Evolutionary conservation across 2,888 invertebrate genomes (phyloP), one percentile per base, ranked within the genome.

Genomic region (Heliconius cydno): DNA sequence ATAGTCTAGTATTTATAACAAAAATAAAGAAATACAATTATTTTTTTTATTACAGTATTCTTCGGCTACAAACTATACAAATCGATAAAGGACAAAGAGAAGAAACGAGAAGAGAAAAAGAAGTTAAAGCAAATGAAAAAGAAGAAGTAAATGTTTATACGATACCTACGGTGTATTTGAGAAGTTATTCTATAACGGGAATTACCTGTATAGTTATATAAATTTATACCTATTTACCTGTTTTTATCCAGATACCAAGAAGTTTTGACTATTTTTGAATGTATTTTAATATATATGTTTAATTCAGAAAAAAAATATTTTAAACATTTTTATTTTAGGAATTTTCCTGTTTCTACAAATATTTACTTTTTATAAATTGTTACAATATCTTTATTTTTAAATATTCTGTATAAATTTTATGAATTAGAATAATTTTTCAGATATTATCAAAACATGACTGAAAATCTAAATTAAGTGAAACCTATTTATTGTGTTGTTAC

Each of bases 51-150:
- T 96, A 13, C 96, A 98, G 98, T 97, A 81, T 97, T 98, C 94
- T 98, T 98, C 92, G 97, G 97, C 82, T 98, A 97, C 95, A 98
- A 98, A 91, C 94, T 98, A 77, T 97, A 97, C 93, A 97, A 96
- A 91, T 97, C 97, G 78, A 94, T 98, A 84, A 96, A 96, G 85
- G 97, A 97, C 41, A 97, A 97, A 87, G 97, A 98, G 85, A 92
- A 95, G 81, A 97, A 96, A 86, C 96, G 96, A 84, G 97, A 98
- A 89, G 98, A 98, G 87, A 98, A 98, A 92, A 97, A 96, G 88
- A 97, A 97, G 88, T 94, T 96, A 80, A 98, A 98, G 89, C 97
- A 97, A 87, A 95, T 97, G 90, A 97, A 97, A 88, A 98, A 98
- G 95, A 97, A 97, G 88, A 98, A 97, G 91, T 96, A 84, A 85